Evolutionary conservation across 2,797 vertebrate genomes (phyloP).

Genomic region (Sebastolobus altivelis): DNA sequence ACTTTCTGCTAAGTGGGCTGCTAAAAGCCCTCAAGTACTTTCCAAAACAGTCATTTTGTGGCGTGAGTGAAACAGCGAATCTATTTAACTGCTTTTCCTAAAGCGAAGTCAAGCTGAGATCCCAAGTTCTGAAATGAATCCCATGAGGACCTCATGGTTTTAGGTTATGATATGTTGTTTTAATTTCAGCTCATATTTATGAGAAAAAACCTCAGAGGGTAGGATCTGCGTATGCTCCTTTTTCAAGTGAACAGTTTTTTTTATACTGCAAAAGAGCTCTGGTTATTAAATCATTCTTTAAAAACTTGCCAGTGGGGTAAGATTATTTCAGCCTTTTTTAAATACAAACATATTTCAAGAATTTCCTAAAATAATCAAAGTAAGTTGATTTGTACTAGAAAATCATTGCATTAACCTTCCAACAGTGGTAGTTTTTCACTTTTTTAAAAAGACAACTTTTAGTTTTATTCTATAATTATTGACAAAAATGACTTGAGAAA

Average conservation of each 20-base stretch:
- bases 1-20: constrained; percentile 61
- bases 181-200: constrained; percentile 26
- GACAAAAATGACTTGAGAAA: not conserved
- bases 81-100: constrained; percentile 62
- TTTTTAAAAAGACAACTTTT: not conserved
- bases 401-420: not conserved
- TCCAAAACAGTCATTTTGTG: constrained; percentile 67
- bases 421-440: not conserved
- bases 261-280: not conserved
- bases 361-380: constrained; percentile 1
- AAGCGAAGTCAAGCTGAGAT: constrained; percentile 50
- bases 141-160: constrained; percentile 67
- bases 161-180: constrained; percentile 32
- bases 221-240: not conserved
- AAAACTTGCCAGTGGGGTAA: not conserved
- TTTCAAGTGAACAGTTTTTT: constrained; percentile 1
- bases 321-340: not conserved
- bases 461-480: not conserved
- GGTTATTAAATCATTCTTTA: not conserved
- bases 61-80: constrained; percentile 50
- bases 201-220: not conserved
- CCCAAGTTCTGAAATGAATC: constrained; percentile 66
- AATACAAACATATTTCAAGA: not conserved
- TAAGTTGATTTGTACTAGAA: not conserved
- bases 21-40: constrained; percentile 70